Evolutionary conservation across 2,113 vertebrate species (phyloP).

Genomic region (Danionella cerebrum): DNA sequence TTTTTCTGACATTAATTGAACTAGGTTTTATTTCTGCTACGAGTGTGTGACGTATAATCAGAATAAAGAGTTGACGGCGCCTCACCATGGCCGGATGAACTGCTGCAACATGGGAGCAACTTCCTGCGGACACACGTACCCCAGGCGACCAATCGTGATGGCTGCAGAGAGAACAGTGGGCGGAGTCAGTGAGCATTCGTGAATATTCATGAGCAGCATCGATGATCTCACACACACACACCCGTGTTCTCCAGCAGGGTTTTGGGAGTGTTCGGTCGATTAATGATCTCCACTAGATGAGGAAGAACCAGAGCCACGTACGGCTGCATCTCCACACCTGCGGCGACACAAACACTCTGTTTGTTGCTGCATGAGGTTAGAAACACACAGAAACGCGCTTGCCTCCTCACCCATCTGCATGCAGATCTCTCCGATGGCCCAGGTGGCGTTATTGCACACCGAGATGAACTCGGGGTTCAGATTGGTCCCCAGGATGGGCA

Average conservation of each 20-base stretch:
- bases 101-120: constrained; percentile 89
- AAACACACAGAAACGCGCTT: too few relatives aligned
- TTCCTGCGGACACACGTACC: constrained; percentile 91
- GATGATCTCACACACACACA: constrained; percentile 39
- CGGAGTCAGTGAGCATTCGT: not conserved
- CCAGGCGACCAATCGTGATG: constrained; percentile 87
- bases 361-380: too few relatives aligned
- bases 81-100: constrained; percentile 91
- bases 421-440: constrained; percentile 96
- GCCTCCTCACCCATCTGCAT: constrained; percentile 92
- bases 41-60: too few relatives aligned
- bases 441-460: constrained; percentile 92
- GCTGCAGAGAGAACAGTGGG: constrained; percentile 55
- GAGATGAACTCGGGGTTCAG: constrained; percentile 95
- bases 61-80: not conserved
- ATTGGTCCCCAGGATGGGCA: constrained; percentile 95
- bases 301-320: constrained; percentile 87
- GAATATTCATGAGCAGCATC: not conserved
- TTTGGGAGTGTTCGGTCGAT: constrained; percentile 91
- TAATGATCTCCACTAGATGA: constrained; percentile 92
- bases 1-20: too few relatives aligned
- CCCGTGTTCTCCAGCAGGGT: constrained; percentile 92
- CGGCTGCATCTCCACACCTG: constrained; percentile 92
- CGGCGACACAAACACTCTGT: not conserved
- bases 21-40: too few relatives aligned